A percentile compares a stretch with the other conserved stretches of the same genome.
phyloP scores from a whole-genome alignment of 2,113 vertebrate genomes.

The Puma concolor region DNA sequence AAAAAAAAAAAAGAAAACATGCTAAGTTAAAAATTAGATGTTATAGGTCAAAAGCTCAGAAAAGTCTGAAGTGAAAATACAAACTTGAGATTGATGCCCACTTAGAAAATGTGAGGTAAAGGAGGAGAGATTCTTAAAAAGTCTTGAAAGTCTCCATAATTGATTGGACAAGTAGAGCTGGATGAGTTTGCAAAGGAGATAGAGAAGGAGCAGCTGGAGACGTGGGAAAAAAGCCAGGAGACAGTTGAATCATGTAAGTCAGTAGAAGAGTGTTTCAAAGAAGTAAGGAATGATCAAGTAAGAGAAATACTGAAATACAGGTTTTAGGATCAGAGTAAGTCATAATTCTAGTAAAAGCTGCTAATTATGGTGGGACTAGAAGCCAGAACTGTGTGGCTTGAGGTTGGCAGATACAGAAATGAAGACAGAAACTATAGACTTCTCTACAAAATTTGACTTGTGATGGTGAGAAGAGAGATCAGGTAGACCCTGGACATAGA shows the following conservation, averaged over 20 bases:
- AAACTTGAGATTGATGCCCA: neutral
- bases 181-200: neutral
- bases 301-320: neutral
- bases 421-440: neutral
- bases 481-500: neutral
- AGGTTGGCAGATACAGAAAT: neutral
- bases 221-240: neutral
- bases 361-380: neutral
- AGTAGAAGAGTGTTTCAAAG: neutral
- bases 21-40: neutral
- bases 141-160: neutral
- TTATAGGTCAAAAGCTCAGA: neutral
- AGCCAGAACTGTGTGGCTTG: neutral
- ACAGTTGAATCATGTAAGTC: neutral
- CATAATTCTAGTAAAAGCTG: neutral
- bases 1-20: neutral
- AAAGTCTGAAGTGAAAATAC: neutral
- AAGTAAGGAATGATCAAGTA: neutral
- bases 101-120: neutral
- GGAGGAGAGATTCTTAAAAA: neutral
- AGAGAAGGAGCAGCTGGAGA: neutral
- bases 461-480: neutral
- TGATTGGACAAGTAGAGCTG: neutral
- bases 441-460: neutral
- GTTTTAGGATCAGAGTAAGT: neutral